These are phyloP conservation scores for Cyprinodon brontotheroides DNA, from an alignment of 2,113 vertebrate species.

Conservation along the genomic window DNA sequence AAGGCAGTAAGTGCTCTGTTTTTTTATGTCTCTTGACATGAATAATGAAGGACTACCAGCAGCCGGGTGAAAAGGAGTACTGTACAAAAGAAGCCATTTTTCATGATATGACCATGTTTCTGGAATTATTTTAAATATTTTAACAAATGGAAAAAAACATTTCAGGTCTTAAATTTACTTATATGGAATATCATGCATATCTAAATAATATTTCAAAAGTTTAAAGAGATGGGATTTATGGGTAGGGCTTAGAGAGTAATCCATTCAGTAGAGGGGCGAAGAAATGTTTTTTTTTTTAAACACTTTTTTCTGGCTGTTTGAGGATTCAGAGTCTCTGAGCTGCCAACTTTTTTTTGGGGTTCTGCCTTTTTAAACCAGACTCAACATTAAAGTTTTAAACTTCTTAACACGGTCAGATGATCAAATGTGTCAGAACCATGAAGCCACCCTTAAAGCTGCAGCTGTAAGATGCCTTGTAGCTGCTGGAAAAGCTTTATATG, in stretches of 20 bases:
- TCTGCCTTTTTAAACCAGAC: slow-evolving; percentile 23
- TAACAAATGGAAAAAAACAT: background rate
- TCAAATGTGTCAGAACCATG: slow-evolving; percentile 36
- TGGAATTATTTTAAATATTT: background rate
- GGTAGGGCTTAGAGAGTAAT: background rate
- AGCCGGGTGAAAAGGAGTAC: slow-evolving; percentile 24
- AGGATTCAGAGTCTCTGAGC: background rate
- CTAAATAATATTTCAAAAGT: background rate
- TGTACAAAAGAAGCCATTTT: slow-evolving; percentile 18
- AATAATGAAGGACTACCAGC: slow-evolving; percentile 70
- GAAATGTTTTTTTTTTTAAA: background rate
- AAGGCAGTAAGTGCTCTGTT: slow-evolving; percentile 66
- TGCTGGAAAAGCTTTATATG: slow-evolving; percentile 28
- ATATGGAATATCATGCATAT: background rate
- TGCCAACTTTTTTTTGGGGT: slow-evolving; percentile 32
- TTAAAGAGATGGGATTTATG: background rate
- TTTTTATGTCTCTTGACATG: slow-evolving; percentile 62
- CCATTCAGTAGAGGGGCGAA: background rate
- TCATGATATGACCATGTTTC: background rate
- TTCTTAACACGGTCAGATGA: slow-evolving; percentile 48
- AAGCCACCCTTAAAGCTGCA: slow-evolving; percentile 26
- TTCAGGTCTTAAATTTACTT: background rate
- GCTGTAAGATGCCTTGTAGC: slow-evolving; percentile 30
- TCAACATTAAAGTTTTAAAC: slow-evolving; percentile 64
- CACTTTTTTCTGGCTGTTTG: background rate